Conservation (phyloP, 2,888 invertebrate genomes). For the Ypsolopha scabrella region DNA sequence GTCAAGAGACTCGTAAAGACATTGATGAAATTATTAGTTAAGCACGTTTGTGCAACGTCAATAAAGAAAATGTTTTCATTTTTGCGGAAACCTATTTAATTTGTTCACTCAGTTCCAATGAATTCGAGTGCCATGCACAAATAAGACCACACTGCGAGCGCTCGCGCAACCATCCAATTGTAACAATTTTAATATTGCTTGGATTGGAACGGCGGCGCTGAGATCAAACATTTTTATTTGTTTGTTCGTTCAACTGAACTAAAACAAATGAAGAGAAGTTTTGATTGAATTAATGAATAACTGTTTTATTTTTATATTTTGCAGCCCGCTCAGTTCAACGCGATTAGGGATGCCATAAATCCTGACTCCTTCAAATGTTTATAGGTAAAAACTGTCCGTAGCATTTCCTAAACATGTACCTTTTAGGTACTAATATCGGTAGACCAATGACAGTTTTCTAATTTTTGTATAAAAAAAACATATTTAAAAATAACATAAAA, state of each 20-base stretch:
- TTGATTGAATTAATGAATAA: conserved; percentile 56
- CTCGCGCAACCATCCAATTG: conserved; percentile 27
- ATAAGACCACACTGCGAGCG: background rate
- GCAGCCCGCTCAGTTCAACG: conserved; percentile 19
- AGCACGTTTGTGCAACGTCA: no score
- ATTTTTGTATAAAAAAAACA: no score
- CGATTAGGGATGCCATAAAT: no score
- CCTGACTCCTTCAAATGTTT: no score
- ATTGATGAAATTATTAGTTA: no score
- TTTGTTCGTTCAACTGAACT: conserved; percentile 58
- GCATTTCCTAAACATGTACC: no score
- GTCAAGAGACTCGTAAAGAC: no score
- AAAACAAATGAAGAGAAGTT: conserved; percentile 65
- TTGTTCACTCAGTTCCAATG: background rate
- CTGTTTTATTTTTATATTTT: conserved; percentile 44
- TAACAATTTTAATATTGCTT: conserved; percentile 54
- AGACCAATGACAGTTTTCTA: no score
- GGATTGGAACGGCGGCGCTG: conserved; percentile 37
- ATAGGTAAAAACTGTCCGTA: no score
- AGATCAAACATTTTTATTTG: conserved; percentile 67
- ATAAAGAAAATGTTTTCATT: no score
- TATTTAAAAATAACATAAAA: no score
- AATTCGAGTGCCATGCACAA: background rate
- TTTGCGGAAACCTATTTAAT: background rate
- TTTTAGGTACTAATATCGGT: no score